Evolutionary conservation across 2,888 invertebrate species (phyloP), one percentile per base, ranked within the genome.

Genomic region (Drosophila melanosoma): DNA sequence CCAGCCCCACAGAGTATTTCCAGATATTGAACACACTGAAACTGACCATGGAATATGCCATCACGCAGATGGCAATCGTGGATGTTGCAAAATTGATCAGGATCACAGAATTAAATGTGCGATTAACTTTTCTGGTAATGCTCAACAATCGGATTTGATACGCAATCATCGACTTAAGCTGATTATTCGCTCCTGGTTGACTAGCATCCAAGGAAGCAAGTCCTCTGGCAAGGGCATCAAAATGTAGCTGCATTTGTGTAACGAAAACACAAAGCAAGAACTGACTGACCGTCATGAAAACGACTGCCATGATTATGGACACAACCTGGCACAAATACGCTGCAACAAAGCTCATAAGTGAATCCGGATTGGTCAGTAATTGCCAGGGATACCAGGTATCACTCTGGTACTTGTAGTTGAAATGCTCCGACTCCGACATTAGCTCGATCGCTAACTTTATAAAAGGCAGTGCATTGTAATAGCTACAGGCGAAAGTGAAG

Each of bases 361-460:
- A 81, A 1, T 65, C 49, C 3, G 76, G 74, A 5, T 69, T 65
- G 17, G 65, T 45, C 12, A 67, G 10, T 33, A 77, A 68, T 8
- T 79, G 81, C 92, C 92, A 92, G 1, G 92, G 92, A 77, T 92
- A 92, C 92, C 92, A 92, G 17, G 92, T 91, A 54, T 87, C 86
- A 49, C 91, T 90, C 68, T 92, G 92, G 32, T 76, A 82, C 33
- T 80, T 87, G 63, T 79, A 90, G 12, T 53, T 69, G 7, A 89
- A 60, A 0, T 74, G 51, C 8, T 67, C 15, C 1, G 74, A 70
- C 4, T 80, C 70, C 4, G 61, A n/a, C 4, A 66, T 3, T 48
- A 74, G 20, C 57, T 92, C 89, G 29, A 84, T 87, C 20, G 83
- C 1, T 1, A 87, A 67, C 51, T 85, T 71, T 4, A 81, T 36